A percentile compares a stretch with the other conserved stretches of the same genome.
Evolutionary conservation across 2,888 invertebrate genomes (phyloP).

Genomic region (Chrysina gloriosa): DNA sequence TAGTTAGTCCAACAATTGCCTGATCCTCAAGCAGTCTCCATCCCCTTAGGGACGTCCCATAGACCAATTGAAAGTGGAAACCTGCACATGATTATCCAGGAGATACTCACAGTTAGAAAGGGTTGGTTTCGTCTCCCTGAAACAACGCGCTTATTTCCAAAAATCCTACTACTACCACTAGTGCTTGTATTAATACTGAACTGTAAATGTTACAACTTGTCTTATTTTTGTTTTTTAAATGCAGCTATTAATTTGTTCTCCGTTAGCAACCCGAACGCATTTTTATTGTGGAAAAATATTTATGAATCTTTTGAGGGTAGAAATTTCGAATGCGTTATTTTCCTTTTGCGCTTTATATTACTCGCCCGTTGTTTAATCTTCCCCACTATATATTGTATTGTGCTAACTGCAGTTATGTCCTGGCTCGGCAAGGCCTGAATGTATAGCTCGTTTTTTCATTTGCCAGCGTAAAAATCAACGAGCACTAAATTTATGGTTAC

Average conservation of each 20-base stretch:
- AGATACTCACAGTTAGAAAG: too few relatives aligned
- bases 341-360: slow-evolving; percentile 14
- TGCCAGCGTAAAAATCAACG: not conserved
- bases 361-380: not conserved
- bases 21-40: too few relatives aligned
- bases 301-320: not conserved
- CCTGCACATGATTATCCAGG: too few relatives aligned
- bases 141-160: too few relatives aligned
- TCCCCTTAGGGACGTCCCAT: too few relatives aligned
- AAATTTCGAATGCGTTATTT: slow-evolving; percentile 3
- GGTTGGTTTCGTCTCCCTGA: too few relatives aligned
- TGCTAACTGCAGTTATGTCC: not conserved
- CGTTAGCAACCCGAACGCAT: not conserved
- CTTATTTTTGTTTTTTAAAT: not conserved
- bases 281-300: slow-evolving; percentile 3
- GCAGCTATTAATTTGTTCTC: slow-evolving; percentile 7
- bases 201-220: too few relatives aligned
- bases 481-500: not conserved
- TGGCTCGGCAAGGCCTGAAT: not conserved
- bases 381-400: slow-evolving; percentile 3
- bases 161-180: too few relatives aligned
- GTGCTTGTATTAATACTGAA: too few relatives aligned
- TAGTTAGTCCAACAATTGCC: too few relatives aligned
- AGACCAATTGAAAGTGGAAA: too few relatives aligned
- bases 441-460: not conserved